Percentiles rank a stretch among this genome's conserved stretches.
phyloP scores from a whole-genome alignment of 2,888 invertebrate species.

The Brenthis hecate region DNA sequence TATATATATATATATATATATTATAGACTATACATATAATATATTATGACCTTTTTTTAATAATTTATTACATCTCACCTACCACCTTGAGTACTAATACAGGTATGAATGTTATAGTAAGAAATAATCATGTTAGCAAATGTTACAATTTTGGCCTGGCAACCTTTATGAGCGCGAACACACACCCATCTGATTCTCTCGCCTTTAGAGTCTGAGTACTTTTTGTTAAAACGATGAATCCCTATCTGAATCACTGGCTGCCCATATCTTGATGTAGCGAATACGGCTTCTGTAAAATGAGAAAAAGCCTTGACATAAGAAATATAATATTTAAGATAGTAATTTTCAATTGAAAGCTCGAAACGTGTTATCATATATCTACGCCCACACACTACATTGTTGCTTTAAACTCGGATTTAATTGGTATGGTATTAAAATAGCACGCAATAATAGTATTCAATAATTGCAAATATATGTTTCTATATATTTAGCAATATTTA shows the following conservation, averaged over 20 bases:
- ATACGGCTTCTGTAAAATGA: conserved; percentile 32
- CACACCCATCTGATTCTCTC: conserved; percentile 52
- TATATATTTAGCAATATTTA: no score
- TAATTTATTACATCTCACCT: neutral
- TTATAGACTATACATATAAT: no score
- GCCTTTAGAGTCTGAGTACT: conserved; percentile 39
- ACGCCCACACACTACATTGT: no score
- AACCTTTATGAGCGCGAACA: conserved; percentile 36
- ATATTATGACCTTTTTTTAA: neutral
- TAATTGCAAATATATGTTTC: no score
- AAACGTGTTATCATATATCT: no score
- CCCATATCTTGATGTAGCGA: conserved; percentile 40
- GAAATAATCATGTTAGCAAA: conserved; percentile 38
- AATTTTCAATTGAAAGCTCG: no score
- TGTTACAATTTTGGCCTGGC: conserved; percentile 34
- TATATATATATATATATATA: no score
- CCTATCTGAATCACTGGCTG: conserved; percentile 46
- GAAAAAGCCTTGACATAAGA: neutral
- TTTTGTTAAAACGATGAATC: conserved; percentile 48
- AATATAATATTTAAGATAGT: no score
- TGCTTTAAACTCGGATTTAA: no score
- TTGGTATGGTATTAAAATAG: no score
- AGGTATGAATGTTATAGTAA: conserved; percentile 45
- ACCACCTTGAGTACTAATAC: conserved; percentile 1
- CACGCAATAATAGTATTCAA: no score